These are phyloP conservation scores for Agrilus planipennis DNA, from an alignment of 1,140 invertebrate genomes.

Conservation along the genomic window DNA sequence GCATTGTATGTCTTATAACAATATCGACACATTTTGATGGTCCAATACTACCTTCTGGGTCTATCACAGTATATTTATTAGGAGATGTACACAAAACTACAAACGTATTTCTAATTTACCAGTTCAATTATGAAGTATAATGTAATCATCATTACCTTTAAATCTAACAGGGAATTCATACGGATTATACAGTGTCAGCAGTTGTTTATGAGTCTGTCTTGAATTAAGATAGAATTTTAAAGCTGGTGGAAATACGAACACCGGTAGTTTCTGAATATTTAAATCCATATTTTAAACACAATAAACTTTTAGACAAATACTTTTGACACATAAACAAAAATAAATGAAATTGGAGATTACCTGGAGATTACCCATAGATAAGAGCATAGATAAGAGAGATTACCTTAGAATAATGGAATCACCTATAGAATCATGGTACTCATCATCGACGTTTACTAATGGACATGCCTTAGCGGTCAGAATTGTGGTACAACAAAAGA, in stretches of 20 bases:
- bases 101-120: constrained; percentile 5
- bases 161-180: constrained; percentile 78
- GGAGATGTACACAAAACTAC: constrained; percentile 55
- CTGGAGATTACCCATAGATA: too few species aligned
- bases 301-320: too few species aligned
- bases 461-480: too few species aligned
- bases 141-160: constrained; percentile 52
- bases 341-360: too few species aligned
- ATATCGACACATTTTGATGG: constrained; percentile 68
- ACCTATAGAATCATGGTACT: too few species aligned
- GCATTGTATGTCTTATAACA: constrained; percentile 58
- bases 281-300: constrained; percentile 20
- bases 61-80: constrained; percentile 69
- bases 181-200: constrained; percentile 78
- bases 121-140: constrained; percentile 5
- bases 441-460: too few species aligned
- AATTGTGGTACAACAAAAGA: too few species aligned
- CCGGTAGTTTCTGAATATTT: constrained; percentile 39
- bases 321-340: too few species aligned
- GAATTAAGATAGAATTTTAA: constrained; percentile 70
- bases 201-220: constrained; percentile 64
- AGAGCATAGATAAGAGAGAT: too few species aligned
- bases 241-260: constrained; percentile 70
- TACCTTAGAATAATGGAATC: too few species aligned
- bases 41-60: constrained; percentile 68